Conservation (phyloP, 1,140 invertebrate genomes). For the Pemphigus obesinymphae region DNA sequence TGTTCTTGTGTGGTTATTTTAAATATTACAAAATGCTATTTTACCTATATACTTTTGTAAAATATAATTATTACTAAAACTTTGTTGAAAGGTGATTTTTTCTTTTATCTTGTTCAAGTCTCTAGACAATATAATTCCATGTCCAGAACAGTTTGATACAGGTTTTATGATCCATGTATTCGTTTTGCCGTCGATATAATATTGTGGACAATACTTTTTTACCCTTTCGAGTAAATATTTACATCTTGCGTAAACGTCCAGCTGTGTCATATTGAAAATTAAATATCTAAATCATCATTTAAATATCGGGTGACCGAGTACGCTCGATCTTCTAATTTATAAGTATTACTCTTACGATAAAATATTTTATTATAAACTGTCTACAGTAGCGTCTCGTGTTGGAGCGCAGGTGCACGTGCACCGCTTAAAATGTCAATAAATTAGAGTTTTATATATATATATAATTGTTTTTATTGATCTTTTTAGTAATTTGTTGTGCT, state of each 20-base stretch:
- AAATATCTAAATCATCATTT: no score
- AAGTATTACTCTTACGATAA: no score
- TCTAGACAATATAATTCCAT: conserved; percentile 83
- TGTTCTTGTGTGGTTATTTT: neutral
- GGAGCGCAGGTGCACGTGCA: no score
- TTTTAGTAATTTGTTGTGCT: no score
- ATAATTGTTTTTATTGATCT: no score
- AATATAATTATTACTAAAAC: conserved; percentile 74
- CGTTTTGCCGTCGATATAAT: conserved; percentile 72
- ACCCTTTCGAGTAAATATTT: conserved; percentile 3
- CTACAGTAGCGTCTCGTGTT: no score
- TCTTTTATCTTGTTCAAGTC: conserved; percentile 79
- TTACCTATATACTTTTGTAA: conserved; percentile 93
- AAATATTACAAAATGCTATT: conserved; percentile 1
- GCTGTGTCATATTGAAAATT: neutral
- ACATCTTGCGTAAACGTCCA: conserved; percentile 29
- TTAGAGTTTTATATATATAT: no score
- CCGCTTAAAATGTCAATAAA: no score
- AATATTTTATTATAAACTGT: no score
- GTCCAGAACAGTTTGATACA: conserved; percentile 84
- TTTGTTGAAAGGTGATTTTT: conserved; percentile 59
- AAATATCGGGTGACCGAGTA: no score
- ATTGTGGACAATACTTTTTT: conserved; percentile 64
- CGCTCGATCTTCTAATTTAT: no score
- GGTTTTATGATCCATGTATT: conserved; percentile 96